phyloP scores from a whole-genome alignment of 1,140 invertebrate species.

The Tenebrio molitor region DNA sequence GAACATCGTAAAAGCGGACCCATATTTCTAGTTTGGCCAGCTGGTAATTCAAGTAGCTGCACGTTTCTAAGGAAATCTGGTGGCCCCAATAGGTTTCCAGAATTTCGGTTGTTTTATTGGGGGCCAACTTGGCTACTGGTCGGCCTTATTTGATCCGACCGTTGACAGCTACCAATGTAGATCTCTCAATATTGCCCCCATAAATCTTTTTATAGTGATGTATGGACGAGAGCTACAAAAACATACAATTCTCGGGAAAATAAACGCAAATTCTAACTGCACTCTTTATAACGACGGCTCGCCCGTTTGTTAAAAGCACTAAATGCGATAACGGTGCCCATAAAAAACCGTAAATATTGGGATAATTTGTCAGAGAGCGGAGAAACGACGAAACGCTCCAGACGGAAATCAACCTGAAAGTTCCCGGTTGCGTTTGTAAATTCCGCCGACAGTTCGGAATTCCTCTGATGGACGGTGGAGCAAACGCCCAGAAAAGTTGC shows the following conservation, averaged over 20 bases:
- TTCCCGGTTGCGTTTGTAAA: too few species aligned
- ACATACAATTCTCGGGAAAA: slow-evolving; percentile 5
- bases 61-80: slow-evolving; percentile 28
- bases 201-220: slow-evolving; percentile 8
- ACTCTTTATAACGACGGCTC: neutral
- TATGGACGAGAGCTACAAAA: neutral
- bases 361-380: too few species aligned
- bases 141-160: slow-evolving; percentile 22
- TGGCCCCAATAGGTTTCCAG: slow-evolving; percentile 22
- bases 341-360: slow-evolving; percentile 7
- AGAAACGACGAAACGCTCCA: too few species aligned
- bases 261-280: slow-evolving; percentile 17
- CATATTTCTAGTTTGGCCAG: slow-evolving; percentile 36
- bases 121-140: slow-evolving; percentile 5
- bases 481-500: too few species aligned
- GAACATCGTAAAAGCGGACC: slow-evolving; percentile 30
- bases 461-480: too few species aligned
- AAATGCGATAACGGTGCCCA: neutral
- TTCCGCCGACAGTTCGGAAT: too few species aligned
- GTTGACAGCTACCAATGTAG: slow-evolving; percentile 13
- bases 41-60: slow-evolving; percentile 27
- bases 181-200: slow-evolving; percentile 13
- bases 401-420: neutral
- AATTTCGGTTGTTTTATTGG: slow-evolving; percentile 33
- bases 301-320: slow-evolving; percentile 1